Conservation (phyloP, 2,888 invertebrate species). For the Petrophora chlorosata region DNA sequence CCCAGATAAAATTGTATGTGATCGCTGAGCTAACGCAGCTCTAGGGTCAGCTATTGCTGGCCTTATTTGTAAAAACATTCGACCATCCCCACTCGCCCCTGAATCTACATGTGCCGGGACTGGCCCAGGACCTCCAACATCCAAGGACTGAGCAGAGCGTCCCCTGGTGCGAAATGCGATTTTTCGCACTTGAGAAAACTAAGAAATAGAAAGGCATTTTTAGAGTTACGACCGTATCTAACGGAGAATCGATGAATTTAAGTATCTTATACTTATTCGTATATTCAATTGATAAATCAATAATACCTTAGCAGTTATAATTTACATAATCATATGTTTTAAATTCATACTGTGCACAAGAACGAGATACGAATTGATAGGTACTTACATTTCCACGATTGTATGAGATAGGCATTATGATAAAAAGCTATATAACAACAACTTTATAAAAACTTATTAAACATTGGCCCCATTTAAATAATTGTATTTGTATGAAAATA, state of each 20-base stretch:
- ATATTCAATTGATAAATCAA: background rate
- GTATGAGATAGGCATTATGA: slow-evolving; percentile 74
- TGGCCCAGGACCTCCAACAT: slow-evolving; percentile 53
- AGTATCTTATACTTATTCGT: background rate
- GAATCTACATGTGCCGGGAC: slow-evolving; percentile 47
- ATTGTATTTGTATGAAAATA: slow-evolving; percentile 57
- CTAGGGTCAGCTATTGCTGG: slow-evolving; percentile 74
- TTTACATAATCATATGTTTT: slow-evolving; percentile 33
- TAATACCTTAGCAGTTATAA: background rate
- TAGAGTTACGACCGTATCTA: no score
- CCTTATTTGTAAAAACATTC: slow-evolving; percentile 73
- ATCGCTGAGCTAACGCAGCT: slow-evolving; percentile 65
- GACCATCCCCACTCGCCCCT: slow-evolving; percentile 66
- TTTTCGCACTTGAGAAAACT: slow-evolving; percentile 67
- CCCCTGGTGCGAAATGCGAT: slow-evolving; percentile 76
- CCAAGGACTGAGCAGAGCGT: slow-evolving; percentile 76
- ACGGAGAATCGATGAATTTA: background rate
- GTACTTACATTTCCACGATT: slow-evolving; percentile 78
- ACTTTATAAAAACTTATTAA: slow-evolving; percentile 42
- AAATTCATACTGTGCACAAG: slow-evolving; percentile 6
- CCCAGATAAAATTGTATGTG: slow-evolving; percentile 79
- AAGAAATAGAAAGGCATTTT: slow-evolving; percentile 8
- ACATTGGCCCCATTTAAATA: slow-evolving; percentile 64
- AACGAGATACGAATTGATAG: slow-evolving; percentile 1
- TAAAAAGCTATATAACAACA: slow-evolving; percentile 44